These are phyloP conservation scores for Drosophila parthenogenetica DNA, from an alignment of 2,888 invertebrate genomes.

Conservation along the genomic window DNA sequence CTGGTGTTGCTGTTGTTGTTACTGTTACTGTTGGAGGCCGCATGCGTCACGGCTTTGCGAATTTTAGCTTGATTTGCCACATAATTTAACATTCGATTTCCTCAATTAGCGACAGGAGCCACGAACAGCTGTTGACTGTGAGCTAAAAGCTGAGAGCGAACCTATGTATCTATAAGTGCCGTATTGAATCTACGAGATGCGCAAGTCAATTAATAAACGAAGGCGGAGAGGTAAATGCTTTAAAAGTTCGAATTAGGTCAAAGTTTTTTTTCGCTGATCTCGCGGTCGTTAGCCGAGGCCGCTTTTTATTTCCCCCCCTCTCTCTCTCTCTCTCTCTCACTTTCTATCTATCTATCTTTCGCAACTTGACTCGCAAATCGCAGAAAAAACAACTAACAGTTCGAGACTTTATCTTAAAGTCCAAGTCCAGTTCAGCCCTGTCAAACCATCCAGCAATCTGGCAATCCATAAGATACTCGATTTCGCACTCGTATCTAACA, in stretches of 20 bases:
- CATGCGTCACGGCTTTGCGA: conserved; percentile 62
- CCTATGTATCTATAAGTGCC: conserved; percentile 28
- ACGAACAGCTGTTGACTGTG: conserved; percentile 43
- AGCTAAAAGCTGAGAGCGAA: background rate
- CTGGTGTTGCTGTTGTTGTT: background rate
- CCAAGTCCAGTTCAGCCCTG: background rate
- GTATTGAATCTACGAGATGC: conserved; percentile 59
- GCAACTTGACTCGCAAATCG: background rate
- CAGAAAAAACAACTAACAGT: background rate
- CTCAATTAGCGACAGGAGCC: conserved; percentile 77
- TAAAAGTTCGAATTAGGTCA: conserved; percentile 76
- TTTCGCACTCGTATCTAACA: conserved; percentile 37
- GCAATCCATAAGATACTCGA: conserved; percentile 35
- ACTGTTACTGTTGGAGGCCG: conserved; percentile 21
- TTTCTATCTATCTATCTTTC: background rate
- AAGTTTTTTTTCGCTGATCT: conserved; percentile 57
- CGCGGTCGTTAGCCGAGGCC: conserved; percentile 62
- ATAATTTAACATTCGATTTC: conserved; percentile 80
- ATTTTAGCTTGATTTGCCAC: conserved; percentile 48
- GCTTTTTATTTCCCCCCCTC: conserved; percentile 4
- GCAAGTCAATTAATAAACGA: conserved; percentile 75
- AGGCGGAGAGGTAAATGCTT: conserved; percentile 52
- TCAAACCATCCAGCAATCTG: background rate
- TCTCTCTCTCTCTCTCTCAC: background rate
- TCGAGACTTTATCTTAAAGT: conserved; percentile 4